Evolutionary conservation across 30 jellyfish, hydroid and myxozoan species (phyloP).

Genomic region (Hydractinia symbiolongicarpus): DNA sequence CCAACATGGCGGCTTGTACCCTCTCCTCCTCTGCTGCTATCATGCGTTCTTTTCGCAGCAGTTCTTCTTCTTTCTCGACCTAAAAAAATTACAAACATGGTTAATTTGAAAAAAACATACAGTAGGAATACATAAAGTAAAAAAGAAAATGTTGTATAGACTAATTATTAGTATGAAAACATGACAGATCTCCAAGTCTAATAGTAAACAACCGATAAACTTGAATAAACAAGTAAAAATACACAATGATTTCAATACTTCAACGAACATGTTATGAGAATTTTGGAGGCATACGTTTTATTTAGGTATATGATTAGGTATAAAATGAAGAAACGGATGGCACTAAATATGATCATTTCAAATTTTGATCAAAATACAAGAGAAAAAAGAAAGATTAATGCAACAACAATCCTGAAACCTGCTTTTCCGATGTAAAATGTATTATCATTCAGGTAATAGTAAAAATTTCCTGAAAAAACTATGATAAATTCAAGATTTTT

Average conservation of each 20-base stretch:
- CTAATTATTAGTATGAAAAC: not conserved
- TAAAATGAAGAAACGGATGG: too few relatives aligned
- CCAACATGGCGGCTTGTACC: constrained; percentile 51
- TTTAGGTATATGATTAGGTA: too few relatives aligned
- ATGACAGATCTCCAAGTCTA: not conserved
- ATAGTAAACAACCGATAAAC: not conserved
- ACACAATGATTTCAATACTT: not conserved
- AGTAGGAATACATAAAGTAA: not conserved
- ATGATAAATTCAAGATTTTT: too few relatives aligned
- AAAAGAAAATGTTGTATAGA: not conserved
- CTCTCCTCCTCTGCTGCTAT: constrained; percentile 44
- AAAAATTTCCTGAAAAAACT: too few relatives aligned
- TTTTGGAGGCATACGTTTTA: too few relatives aligned
- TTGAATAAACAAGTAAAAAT: not conserved
- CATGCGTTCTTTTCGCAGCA: constrained; percentile 47
- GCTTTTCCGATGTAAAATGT: too few relatives aligned
- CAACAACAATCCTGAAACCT: too few relatives aligned
- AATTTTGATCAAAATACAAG: too few relatives aligned
- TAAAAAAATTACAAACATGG: not conserved
- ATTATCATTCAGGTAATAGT: too few relatives aligned
- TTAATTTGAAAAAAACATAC: not conserved
- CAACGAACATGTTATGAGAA: too few relatives aligned
- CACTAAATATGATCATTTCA: too few relatives aligned
- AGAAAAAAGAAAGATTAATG: too few relatives aligned
- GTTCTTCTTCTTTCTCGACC: constrained; percentile 40